Evolutionary conservation across 64 coral and sea anemone genomes (phyloP), one percentile per base, ranked within the genome.

Genomic region (Catalaphyllia jardinei): DNA sequence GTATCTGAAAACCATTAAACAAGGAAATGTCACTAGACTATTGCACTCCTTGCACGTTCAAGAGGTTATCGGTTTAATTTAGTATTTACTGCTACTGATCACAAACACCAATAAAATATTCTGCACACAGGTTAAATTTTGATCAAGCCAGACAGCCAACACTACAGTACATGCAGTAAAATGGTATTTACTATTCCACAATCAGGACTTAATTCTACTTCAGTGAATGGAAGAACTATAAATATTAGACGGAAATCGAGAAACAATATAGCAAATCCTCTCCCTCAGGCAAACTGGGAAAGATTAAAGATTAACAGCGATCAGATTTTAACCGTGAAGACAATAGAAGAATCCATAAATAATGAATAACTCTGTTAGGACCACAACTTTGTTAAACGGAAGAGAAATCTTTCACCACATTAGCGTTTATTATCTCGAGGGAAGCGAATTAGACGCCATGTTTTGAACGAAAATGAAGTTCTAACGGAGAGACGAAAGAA

Each of bases 241-340:
- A 51, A 71, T 50, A 50, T n/a, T 50, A 52, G 46, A 71, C 31
- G 25, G n/a, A 51, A 79, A 51, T 24, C 16, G 51, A 57, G 4
- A 28, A 28, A 55, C 39, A 20, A 38, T 22, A 18, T 85, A 29
- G 81, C 42, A 63, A 85, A 71, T 85, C 81, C 81, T 71, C 81
- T 49, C 28, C 35, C 33, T 52, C 38, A 71, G 42, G 38, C 31
- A 38, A 84, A 71, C 6, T 71, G 33, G 63, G 46, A 76, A 89
- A 89, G 92, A 93, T 93, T 82, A 93, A 89, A 93, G 92, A 93
- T 93, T 93, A 93, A 93, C 76, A 74, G 87, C 76, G 78, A 93
- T 86, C 76, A 89, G 87, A 71, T 88, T 28, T 75, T 69, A 71
- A 85, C 81, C 81, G 81, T 85, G 64, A 85, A 87, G 90, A 92